Evolutionary conservation across 2,113 vertebrate species (phyloP).

Genomic region (Plecotus auritus): DNA sequence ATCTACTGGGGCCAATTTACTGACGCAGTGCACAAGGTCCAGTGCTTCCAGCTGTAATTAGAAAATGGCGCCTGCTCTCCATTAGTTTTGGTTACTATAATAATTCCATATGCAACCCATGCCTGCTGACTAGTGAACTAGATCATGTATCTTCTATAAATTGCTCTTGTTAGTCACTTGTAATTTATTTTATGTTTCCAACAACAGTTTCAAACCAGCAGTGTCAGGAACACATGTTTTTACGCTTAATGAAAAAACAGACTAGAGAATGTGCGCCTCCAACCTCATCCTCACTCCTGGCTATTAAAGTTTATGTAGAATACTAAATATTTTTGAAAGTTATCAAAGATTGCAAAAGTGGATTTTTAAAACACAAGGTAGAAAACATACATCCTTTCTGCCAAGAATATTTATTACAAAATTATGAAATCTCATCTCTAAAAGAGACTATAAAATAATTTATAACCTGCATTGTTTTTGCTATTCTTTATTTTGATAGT

Average conservation of each 20-base stretch:
- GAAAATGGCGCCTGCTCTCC: constrained; percentile 64
- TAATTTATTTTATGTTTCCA: constrained; percentile 72
- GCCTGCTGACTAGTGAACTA: constrained; percentile 69
- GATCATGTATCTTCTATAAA: constrained; percentile 66
- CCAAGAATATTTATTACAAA: not conserved
- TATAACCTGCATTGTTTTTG: not conserved
- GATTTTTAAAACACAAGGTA: not conserved
- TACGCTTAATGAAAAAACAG: constrained; percentile 53
- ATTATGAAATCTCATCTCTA: not conserved
- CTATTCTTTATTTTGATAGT: not conserved
- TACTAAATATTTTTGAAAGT: not conserved
- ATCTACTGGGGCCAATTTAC: constrained; percentile 87
- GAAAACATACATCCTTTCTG: not conserved
- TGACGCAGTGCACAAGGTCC: constrained; percentile 75
- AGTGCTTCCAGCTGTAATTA: constrained; percentile 77
- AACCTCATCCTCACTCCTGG: not conserved
- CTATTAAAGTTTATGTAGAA: constrained; percentile 7
- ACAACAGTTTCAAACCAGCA: constrained; percentile 50
- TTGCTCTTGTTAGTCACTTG: constrained; percentile 64
- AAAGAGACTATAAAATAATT: not conserved
- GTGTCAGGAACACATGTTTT: constrained; percentile 60
- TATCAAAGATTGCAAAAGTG: not conserved
- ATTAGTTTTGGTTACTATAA: constrained; percentile 80
- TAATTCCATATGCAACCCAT: constrained; percentile 79
- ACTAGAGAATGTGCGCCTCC: not conserved